phyloP scores from a whole-genome alignment of 2,888 invertebrate species.

The Hemithea aestivaria region DNA sequence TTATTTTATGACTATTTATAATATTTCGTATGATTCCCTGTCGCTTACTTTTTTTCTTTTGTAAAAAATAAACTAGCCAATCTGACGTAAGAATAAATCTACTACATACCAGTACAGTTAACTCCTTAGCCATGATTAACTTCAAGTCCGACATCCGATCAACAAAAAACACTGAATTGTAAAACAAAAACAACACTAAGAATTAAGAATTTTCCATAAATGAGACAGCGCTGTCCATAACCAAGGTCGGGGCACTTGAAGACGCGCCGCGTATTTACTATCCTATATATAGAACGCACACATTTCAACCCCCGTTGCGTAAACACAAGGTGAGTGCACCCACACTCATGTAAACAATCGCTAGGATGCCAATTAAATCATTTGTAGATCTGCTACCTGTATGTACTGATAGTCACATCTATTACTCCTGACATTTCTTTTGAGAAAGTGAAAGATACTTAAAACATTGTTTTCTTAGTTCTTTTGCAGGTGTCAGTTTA shows the following conservation, averaged over 20 bases:
- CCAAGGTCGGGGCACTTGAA: slow-evolving; percentile 67
- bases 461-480: too few relatives aligned
- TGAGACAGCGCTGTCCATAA: slow-evolving; percentile 54
- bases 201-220: slow-evolving; percentile 24
- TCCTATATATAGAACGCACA: slow-evolving; percentile 74
- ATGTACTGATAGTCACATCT: slow-evolving; percentile 1
- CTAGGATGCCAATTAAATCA: slow-evolving; percentile 18
- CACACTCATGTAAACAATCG: slow-evolving; percentile 32
- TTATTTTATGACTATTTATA: too few relatives aligned
- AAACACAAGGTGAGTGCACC: slow-evolving; percentile 25
- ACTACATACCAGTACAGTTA: slow-evolving; percentile 55
- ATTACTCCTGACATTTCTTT: slow-evolving; percentile 3
- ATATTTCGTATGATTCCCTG: neutral
- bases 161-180: slow-evolving; percentile 31
- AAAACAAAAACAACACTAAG: slow-evolving; percentile 29
- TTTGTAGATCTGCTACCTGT: slow-evolving; percentile 15
- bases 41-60: too few relatives aligned
- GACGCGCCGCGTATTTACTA: slow-evolving; percentile 56
- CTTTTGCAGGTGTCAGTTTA: too few relatives aligned
- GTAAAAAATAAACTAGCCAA: too few relatives aligned
- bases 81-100: too few relatives aligned
- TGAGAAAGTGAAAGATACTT: neutral
- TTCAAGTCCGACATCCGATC: slow-evolving; percentile 32
- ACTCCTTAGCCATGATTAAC: slow-evolving; percentile 50
- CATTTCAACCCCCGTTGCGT: slow-evolving; percentile 38